Evolutionary conservation across 2,113 vertebrate genomes (phyloP).

Genomic region (Embiotoca jacksoni): DNA sequence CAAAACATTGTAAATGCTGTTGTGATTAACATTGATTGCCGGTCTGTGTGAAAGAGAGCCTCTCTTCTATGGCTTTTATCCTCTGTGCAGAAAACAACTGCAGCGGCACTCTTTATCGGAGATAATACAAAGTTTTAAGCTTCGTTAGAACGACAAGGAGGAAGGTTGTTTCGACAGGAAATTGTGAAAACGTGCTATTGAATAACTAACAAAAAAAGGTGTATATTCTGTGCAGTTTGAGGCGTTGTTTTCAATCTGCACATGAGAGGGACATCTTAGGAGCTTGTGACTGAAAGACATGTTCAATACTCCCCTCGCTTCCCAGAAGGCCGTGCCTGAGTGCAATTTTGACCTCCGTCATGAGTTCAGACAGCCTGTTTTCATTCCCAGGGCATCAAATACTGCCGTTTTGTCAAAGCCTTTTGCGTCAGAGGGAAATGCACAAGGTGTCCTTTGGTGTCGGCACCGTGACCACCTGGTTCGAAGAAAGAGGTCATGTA

Average conservation of each 20-base stretch:
- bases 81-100: constrained; percentile 56
- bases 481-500: too few relatives aligned
- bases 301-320: constrained; percentile 44
- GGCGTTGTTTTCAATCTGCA: constrained; percentile 71
- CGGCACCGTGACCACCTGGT: too few relatives aligned
- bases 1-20: constrained; percentile 72
- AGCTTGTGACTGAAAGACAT: constrained; percentile 54
- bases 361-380: constrained; percentile 28
- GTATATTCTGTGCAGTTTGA: constrained; percentile 52
- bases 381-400: too few relatives aligned
- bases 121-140: constrained; percentile 73
- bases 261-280: constrained; percentile 64
- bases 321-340: constrained; percentile 44
- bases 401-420: too few relatives aligned
- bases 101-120: constrained; percentile 44
- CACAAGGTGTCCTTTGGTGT: too few relatives aligned
- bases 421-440: too few relatives aligned
- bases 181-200: constrained; percentile 63
- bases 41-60: constrained; percentile 33
- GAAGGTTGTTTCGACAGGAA: constrained; percentile 68
- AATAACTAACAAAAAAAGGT: constrained; percentile 73
- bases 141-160: constrained; percentile 59
- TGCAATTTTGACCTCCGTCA: constrained; percentile 35
- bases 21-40: constrained; percentile 67
- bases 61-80: constrained; percentile 44